A percentile compares a stretch with the other conserved stretches of the same genome.
These are phyloP conservation scores for Pitta sordida DNA, from an alignment of 2,113 vertebrate genomes.

Conservation along the genomic window DNA sequence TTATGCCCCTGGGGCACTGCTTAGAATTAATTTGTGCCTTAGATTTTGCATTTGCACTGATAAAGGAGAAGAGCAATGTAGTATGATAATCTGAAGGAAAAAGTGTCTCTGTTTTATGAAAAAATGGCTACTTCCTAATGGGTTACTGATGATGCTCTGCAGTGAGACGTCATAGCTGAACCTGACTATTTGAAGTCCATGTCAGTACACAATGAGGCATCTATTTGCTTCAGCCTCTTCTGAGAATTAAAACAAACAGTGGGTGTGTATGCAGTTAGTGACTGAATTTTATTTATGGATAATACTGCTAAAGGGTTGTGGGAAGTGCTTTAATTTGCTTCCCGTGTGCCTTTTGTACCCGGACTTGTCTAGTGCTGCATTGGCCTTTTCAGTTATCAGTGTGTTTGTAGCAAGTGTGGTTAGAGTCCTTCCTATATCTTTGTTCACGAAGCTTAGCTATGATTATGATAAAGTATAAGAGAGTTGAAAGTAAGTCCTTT, in stretches of 20 bases:
- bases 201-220: background rate
- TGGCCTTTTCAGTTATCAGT: no score
- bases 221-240: background rate
- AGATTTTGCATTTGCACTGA: background rate
- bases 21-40: background rate
- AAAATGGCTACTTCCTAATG: background rate
- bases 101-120: background rate
- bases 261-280: accelerated
- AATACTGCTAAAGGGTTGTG: background rate
- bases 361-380: no score
- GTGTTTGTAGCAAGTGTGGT: no score
- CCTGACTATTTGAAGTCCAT: background rate
- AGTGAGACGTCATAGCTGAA: background rate
- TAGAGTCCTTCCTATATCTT: no score
- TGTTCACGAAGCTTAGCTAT: no score
- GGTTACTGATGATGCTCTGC: background rate
- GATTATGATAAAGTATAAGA: background rate
- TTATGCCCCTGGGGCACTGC: background rate
- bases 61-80: background rate
- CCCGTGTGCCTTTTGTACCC: no score
- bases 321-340: background rate
- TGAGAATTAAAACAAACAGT: background rate
- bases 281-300: background rate
- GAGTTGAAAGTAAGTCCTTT: background rate
- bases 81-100: background rate